Percentiles rank a stretch among this genome's conserved stretches.
These are phyloP conservation scores for Megaceryle torquata DNA, from an alignment of 2,113 vertebrate species.

Conservation along the genomic window DNA sequence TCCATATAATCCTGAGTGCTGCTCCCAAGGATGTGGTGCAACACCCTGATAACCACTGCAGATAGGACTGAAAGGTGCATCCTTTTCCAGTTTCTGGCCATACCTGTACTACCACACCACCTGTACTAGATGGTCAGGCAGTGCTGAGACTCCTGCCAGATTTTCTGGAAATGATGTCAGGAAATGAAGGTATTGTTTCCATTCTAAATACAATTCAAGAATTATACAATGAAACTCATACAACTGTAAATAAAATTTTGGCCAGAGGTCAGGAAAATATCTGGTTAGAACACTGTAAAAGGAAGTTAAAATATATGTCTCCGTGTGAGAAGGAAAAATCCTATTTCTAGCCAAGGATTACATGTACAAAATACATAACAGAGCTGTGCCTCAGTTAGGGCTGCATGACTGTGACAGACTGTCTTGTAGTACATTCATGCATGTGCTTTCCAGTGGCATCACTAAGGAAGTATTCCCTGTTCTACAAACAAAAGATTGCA, in stretches of 20 bases:
- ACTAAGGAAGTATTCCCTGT: neutral
- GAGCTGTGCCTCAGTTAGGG: neutral
- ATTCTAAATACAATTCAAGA: neutral
- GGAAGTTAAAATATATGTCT: neutral
- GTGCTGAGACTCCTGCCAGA: neutral
- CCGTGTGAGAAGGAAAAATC: neutral
- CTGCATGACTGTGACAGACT: neutral
- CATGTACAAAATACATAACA: neutral
- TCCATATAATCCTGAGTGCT: neutral
- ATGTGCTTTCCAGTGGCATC: neutral
- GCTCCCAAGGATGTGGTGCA: neutral
- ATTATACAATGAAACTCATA: neutral
- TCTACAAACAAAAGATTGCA: neutral
- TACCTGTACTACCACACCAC: neutral
- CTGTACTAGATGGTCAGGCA: rapidly evolving
- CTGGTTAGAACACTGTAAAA: neutral
- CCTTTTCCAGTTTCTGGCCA: neutral
- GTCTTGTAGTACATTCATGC: neutral
- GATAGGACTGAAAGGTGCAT: neutral
- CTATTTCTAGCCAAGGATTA: neutral
- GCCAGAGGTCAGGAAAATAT: neutral
- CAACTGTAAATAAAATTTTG: neutral
- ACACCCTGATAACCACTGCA: neutral
- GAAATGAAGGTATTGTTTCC: neutral
- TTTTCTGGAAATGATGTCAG: neutral